A percentile compares a stretch with the other conserved stretches of the same genome.
Evolutionary conservation across 2,888 invertebrate genomes (phyloP).

Genomic region (Erebia epiphron): DNA sequence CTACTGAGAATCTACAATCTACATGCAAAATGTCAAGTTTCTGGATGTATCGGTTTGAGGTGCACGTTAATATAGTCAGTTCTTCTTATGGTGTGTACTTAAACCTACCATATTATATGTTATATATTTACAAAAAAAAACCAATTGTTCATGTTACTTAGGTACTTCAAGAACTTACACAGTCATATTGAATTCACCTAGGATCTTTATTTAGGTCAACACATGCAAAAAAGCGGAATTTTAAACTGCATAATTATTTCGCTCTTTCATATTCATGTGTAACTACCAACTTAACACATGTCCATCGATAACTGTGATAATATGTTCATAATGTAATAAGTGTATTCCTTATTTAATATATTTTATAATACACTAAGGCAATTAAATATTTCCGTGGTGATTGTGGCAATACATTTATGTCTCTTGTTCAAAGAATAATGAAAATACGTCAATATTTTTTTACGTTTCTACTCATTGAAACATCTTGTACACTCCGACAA

Average conservation of each 20-base stretch:
- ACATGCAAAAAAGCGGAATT: neutral
- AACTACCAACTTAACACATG: neutral
- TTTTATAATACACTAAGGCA: neutral
- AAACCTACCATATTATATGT: no score
- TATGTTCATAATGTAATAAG: neutral
- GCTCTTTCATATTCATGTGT: neutral
- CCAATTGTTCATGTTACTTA: no score
- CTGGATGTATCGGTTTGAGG: no score
- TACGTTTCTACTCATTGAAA: conserved; percentile 24
- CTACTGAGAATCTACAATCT: no score
- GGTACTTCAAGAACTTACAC: no score
- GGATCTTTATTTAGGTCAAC: no score
- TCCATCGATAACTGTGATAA: neutral
- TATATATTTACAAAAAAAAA: no score
- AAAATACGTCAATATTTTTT: conserved; percentile 25
- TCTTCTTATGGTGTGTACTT: no score
- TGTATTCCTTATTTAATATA: neutral
- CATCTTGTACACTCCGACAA: conserved; percentile 1
- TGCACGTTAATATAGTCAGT: no score
- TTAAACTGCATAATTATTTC: neutral
- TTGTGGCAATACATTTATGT: conserved; percentile 12
- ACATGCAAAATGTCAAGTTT: no score
- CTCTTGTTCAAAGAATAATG: conserved; percentile 23
- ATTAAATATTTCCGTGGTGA: conserved; percentile 9
- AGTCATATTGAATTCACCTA: no score